Percentiles rank a stretch among this genome's conserved stretches.
These are phyloP conservation scores for Protophormia terraenovae DNA, from an alignment of 2,888 invertebrate genomes.

Conservation along the genomic window DNA sequence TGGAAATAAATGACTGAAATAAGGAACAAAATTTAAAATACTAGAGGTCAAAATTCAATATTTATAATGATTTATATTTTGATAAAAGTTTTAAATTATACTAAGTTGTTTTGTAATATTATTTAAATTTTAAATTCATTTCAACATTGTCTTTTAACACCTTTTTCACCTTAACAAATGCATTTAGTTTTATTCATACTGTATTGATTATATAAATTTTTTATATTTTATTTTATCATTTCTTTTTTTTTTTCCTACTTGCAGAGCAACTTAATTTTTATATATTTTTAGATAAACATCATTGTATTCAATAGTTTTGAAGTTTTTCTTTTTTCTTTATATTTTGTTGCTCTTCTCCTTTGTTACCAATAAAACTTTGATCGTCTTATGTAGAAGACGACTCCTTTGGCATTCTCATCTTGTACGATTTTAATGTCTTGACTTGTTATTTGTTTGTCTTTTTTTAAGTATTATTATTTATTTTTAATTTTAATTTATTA, in stretches of 20 bases:
- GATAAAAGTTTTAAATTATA: too few relatives aligned
- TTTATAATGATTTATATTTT: too few relatives aligned
- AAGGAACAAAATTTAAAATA: too few relatives aligned
- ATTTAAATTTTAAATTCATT: too few relatives aligned
- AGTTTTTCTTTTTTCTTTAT: not conserved
- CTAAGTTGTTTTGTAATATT: too few relatives aligned
- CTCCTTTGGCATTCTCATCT: not conserved
- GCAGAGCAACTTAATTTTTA: slow-evolving; percentile 62
- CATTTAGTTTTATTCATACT: slow-evolving; percentile 25
- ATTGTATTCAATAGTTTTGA: slow-evolving; percentile 44
- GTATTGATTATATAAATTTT: too few relatives aligned
- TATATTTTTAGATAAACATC: slow-evolving; percentile 64
- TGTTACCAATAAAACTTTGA: slow-evolving; percentile 35
- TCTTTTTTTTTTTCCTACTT: slow-evolving; percentile 45
- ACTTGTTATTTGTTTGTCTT: slow-evolving; percentile 26
- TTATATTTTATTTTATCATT: too few relatives aligned
- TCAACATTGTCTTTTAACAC: slow-evolving; percentile 11
- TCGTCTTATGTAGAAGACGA: not conserved
- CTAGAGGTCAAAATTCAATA: too few relatives aligned
- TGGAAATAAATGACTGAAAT: too few relatives aligned
- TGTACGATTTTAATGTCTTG: slow-evolving; percentile 28
- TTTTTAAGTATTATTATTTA: slow-evolving; percentile 55
- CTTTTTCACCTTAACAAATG: not conserved
- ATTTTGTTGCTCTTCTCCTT: slow-evolving; percentile 21
- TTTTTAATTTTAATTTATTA: slow-evolving; percentile 65